Evolutionary conservation across 1,140 invertebrate species (phyloP).

Genomic region (Grapholita molesta): DNA sequence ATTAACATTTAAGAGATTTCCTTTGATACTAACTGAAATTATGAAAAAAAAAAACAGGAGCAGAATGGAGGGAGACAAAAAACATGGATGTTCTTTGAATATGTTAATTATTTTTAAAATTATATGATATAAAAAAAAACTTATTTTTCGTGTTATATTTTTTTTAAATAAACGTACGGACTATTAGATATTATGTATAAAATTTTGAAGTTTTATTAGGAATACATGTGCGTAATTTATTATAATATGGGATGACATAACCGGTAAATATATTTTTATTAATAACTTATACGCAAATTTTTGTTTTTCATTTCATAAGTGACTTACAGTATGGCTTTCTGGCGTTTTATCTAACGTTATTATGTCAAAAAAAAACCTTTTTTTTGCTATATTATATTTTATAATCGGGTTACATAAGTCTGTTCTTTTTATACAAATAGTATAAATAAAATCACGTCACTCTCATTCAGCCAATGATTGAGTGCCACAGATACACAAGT

Average conservation of each 20-base stretch:
- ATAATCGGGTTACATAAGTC: neutral
- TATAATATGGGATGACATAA: neutral
- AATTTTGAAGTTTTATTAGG: too few relatives aligned
- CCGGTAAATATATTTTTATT: neutral
- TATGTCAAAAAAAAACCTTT: neutral
- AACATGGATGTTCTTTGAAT: too few relatives aligned
- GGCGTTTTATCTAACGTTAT: neutral
- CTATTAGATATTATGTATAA: too few relatives aligned
- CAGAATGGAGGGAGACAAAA: neutral
- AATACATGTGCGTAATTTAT: neutral
- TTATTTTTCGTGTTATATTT: too few relatives aligned
- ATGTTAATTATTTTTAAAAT: too few relatives aligned
- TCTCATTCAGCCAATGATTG: too few relatives aligned
- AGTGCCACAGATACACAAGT: too few relatives aligned
- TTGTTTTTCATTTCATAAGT: neutral
- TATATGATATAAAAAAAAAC: too few relatives aligned
- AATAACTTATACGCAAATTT: neutral
- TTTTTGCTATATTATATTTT: neutral
- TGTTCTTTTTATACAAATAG: too few relatives aligned
- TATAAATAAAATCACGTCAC: neutral
- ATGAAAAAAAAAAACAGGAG: neutral
- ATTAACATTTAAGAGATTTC: neutral
- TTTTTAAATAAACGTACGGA: too few relatives aligned
- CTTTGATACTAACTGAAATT: neutral
- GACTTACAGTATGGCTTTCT: neutral